Percentiles rank a stretch among this genome's conserved stretches.
Conservation (phyloP, 2,113 vertebrate species). For the Phocoena sinus region DNA sequence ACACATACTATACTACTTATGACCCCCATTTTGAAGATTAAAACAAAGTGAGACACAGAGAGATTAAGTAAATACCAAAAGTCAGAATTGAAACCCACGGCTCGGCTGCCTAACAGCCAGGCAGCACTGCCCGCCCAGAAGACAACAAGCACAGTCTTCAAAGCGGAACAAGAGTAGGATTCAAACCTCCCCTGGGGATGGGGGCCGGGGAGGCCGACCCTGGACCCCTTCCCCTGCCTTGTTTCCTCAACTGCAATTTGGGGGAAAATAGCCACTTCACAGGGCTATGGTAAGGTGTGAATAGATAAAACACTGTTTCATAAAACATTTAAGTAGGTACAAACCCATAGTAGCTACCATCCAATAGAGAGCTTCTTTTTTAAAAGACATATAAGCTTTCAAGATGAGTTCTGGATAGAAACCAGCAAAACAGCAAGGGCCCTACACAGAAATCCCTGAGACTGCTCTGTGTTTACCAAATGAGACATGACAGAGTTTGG, state of each 20-base stretch:
- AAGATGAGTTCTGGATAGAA: background rate
- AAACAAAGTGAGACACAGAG: background rate
- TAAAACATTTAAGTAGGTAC: background rate
- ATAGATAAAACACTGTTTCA: background rate
- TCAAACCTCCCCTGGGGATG: background rate
- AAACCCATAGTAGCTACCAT: background rate
- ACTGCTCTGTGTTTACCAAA: background rate
- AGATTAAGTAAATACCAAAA: background rate
- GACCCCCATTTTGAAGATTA: background rate
- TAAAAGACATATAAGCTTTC: background rate
- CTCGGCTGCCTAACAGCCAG: background rate
- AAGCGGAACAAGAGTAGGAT: background rate
- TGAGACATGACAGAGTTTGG: background rate
- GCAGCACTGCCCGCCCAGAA: background rate
- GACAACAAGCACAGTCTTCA: background rate
- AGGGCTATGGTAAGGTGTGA: background rate
- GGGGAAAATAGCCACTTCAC: background rate
- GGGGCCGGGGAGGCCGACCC: rapidly evolving
- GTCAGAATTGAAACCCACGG: background rate
- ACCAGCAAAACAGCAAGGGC: background rate
- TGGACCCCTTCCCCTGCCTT: background rate
- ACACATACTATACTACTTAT: background rate
- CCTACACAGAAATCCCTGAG: background rate
- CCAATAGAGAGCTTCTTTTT: background rate
- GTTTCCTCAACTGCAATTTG: background rate